Evolutionary conservation across 2,888 invertebrate genomes (phyloP).

Genomic region (Nomada lathburiana): DNA sequence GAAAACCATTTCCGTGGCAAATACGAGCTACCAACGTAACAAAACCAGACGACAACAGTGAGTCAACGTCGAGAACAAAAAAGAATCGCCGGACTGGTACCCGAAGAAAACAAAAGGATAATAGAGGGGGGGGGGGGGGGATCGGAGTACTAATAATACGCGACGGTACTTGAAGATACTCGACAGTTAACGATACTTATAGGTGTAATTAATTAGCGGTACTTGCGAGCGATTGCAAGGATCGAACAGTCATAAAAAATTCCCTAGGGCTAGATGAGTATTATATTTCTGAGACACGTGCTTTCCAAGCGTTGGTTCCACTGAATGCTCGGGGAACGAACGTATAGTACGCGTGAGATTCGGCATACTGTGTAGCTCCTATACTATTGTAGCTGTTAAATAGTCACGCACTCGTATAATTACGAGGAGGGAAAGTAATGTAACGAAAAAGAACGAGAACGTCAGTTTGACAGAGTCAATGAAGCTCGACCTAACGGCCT

Average conservation of each 20-base stretch:
- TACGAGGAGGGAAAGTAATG: not conserved
- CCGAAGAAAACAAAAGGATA: slow-evolving; percentile 8
- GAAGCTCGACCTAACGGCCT: slow-evolving; percentile 9
- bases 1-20: no score
- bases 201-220: not conserved
- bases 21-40: not conserved
- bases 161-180: slow-evolving; percentile 15
- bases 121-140: not conserved
- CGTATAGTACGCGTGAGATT: slow-evolving; percentile 6
- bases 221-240: not conserved
- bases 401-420: slow-evolving; percentile 44
- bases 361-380: slow-evolving; percentile 37
- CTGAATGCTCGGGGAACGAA: slow-evolving; percentile 5
- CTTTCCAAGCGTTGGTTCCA: not conserved
- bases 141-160: not conserved
- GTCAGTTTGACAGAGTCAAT: slow-evolving; percentile 8
- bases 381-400: slow-evolving; percentile 32
- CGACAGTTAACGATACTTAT: no score
- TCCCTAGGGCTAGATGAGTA: slow-evolving; percentile 8
- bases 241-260: not conserved
- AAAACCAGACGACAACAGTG: not conserved
- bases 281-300: not conserved
- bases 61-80: not conserved
- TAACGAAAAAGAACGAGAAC: not conserved
- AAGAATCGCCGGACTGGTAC: no score